Base-by-base conservation (phyloP, 2,113 vertebrate genomes). In the Halcyon senegalensis region DNA sequence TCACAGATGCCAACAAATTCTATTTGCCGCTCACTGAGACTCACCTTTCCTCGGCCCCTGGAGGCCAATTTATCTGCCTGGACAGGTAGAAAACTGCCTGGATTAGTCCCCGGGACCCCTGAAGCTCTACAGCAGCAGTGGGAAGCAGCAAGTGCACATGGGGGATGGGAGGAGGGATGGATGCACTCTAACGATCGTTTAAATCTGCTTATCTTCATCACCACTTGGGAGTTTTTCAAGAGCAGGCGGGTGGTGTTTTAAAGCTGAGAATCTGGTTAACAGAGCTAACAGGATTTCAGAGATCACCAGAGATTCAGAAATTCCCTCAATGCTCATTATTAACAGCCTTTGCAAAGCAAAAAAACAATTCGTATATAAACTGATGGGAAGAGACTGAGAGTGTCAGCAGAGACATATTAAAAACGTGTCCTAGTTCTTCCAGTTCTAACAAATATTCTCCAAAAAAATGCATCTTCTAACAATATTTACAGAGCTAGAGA, bases 261-360 rank as follows among this genome's bases (percentile, higher is more conserved):
- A 69, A 73, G 88, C 95, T 44, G 30, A 63, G 94, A 96, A 96
- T 93, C 95, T 96, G 90, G 95, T 93, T 94, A 95, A 33, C 30
- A 76, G 80, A 63, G 67, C 91, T 97, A 96, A 96, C 78, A 92
- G 94, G 97, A 97, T 97, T 97, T 62, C 84, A 77, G 83, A 92
- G 96, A 91, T 96, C 95, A 94, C 50, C 69, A 74, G 87, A 82
- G 94, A 80, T 73, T 84, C 76, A 87, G 7, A 70, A 97, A 95
- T 72, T 92, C 88, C 93, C 87, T 51, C 69, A 33, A 80, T 6
- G 60, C 78, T 69, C n/a, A 10, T 76, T 66, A 86, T 18, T 33
- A 62, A 58, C 74, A 58, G 72, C 16, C 43, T 13, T 33, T 90
- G 43, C 74, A 10, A 89, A 83, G 60, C 67, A 51, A 16, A 48